Conservation (phyloP, 2,888 invertebrate genomes). For the Lathronympha strigana region DNA sequence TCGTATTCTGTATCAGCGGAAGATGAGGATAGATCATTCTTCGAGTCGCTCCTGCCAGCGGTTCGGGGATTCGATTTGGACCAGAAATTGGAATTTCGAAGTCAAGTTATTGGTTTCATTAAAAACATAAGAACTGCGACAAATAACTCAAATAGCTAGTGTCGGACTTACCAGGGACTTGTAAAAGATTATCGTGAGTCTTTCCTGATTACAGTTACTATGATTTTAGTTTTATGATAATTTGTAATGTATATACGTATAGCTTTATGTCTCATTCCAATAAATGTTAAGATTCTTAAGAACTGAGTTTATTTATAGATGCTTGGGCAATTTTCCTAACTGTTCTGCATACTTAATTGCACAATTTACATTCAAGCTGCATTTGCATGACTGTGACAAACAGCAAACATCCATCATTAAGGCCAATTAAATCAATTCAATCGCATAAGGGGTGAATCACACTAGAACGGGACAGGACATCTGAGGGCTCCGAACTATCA, state of each 20-base stretch:
- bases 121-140: conserved; percentile 60
- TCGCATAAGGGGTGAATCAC: too few species aligned
- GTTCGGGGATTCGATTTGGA: conserved; percentile 68
- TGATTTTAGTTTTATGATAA: not conserved
- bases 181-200: not conserved
- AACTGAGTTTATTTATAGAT: not conserved
- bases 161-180: not conserved
- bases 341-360: too few species aligned
- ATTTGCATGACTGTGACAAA: too few species aligned
- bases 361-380: too few species aligned
- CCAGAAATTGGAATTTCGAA: conserved; percentile 70
- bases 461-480: too few species aligned
- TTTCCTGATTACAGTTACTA: not conserved
- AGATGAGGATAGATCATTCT: conserved; percentile 72
- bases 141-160: conserved; percentile 1
- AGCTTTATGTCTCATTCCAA: conserved; percentile 39
- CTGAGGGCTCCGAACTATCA: too few species aligned
- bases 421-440: too few species aligned
- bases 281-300: conserved; percentile 30
- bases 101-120: conserved; percentile 63
- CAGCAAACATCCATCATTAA: too few species aligned
- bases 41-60: conserved; percentile 70
- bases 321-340: too few species aligned
- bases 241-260: conserved; percentile 22
- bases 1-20: conserved; percentile 51